phyloP scores from a whole-genome alignment of 2,113 vertebrate species.

The Phyllostomus hastatus region DNA sequence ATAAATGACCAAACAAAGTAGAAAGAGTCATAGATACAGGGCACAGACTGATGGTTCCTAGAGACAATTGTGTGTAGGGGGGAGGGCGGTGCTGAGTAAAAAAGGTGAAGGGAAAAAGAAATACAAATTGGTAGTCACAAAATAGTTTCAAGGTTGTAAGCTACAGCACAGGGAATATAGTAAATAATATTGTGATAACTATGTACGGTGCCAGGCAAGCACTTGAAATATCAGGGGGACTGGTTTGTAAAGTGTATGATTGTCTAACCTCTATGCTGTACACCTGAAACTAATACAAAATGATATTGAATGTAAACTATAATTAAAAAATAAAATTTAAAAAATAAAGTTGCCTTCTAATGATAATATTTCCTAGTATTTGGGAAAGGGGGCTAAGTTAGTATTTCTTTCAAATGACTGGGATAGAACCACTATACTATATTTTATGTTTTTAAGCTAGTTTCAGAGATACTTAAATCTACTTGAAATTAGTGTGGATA shows the following conservation, averaged over 20 bases:
- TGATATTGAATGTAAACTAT: background rate
- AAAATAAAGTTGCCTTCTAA: background rate
- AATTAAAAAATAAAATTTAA: background rate
- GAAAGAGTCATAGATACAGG: background rate
- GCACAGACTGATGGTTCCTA: too few species aligned
- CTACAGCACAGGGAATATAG: too few species aligned
- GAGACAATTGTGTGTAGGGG: too few species aligned
- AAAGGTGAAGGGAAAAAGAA: too few species aligned
- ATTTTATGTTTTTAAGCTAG: background rate
- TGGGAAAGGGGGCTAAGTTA: background rate
- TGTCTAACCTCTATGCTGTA: background rate
- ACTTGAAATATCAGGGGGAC: too few species aligned
- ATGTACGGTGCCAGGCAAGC: too few species aligned
- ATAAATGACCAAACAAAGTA: background rate
- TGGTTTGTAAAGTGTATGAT: too few species aligned
- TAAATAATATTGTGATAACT: too few species aligned
- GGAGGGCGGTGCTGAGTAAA: too few species aligned
- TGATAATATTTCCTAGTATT: background rate
- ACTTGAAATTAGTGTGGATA: background rate
- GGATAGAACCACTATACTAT: background rate
- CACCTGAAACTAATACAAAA: background rate
- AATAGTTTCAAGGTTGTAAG: too few species aligned
- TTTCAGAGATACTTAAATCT: constrained; percentile 21
- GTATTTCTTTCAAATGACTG: background rate
- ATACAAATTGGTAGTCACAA: too few species aligned